Evolutionary conservation across 2,797 vertebrate genomes (phyloP).

Genomic region (Florisuga fusca): DNA sequence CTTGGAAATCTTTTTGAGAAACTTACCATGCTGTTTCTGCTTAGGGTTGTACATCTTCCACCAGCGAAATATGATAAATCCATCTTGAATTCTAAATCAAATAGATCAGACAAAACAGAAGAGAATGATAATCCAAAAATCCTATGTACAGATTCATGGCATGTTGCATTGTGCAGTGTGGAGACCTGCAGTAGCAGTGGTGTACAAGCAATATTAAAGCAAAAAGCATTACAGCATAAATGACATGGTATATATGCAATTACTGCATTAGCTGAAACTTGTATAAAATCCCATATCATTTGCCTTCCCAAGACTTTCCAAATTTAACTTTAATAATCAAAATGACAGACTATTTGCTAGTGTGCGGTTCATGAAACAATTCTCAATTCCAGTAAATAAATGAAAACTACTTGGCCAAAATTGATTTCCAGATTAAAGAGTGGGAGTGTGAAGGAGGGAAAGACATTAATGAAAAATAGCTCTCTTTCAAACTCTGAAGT

Average conservation of each 20-base stretch:
- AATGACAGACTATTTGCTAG: background rate
- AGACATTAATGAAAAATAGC: background rate
- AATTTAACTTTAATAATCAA: background rate
- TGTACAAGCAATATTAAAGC: background rate
- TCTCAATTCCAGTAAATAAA: background rate
- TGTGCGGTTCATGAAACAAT: fast-evolving
- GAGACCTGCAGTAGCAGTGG: background rate
- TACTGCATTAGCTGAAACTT: background rate
- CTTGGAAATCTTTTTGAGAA: background rate
- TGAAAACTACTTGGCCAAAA: background rate
- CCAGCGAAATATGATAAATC: constrained; percentile 98
- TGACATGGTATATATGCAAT: background rate
- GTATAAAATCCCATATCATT: fast-evolving
- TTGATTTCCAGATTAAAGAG: background rate
- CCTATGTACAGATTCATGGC: background rate
- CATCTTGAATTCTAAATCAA: constrained; percentile 93
- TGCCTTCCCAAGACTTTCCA: background rate
- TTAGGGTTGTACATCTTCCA: constrained; percentile 99
- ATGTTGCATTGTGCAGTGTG: background rate
- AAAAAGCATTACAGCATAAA: background rate
- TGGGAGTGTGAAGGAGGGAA: fast-evolving
- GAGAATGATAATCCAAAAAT: background rate
- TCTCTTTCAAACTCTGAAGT: background rate
- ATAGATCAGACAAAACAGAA: constrained; percentile 18
- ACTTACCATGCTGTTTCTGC: constrained; percentile 96